Evolutionary conservation across 2,797 vertebrate genomes (phyloP), one percentile per base, ranked within the genome.

Genomic region (Mormyrops attenuatus): DNA sequence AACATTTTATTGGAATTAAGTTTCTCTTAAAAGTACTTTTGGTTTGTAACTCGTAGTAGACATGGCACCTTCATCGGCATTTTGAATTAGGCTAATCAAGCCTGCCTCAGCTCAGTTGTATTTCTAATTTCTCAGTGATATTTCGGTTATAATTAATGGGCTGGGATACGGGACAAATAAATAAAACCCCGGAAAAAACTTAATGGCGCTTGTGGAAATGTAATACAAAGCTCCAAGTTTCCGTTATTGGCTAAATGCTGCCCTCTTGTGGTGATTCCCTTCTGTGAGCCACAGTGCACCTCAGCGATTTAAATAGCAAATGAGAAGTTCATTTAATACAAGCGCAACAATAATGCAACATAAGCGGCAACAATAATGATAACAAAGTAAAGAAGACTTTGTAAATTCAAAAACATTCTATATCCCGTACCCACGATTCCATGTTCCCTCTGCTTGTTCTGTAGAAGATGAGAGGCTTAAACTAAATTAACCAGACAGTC

Each of bases 211-310:
- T 41, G n/a, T 26, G 41, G 3, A 2, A 84, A 9, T 50, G 22
- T 5, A 85, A 0, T 9, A 22, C 57, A 60, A 52, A 52, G 49
- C 17, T 50, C 41, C 22, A 30, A 38, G 44, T 38, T 41, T 47
- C 63, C 15, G n/a, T 50, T 69, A 52, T 17, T 86, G 57, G 55
- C 8, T 30, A 57, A 89, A 85, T 49, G 34, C 55, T 57, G 89
- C 60, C 89, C 89, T 52, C 89, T 84, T 8, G 89, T 85, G 89
- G 82, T 34, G 1, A 86, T 84, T 41, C 34, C 13, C 11, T 4
- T 44, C 3, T n/a, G 34, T 88, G 34, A 38, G 17, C 82, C 30
- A 22, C 88, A 20, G 30, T 55, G 88, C 30, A 55, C 30, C 41
- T 9, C 20, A 50, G 4, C 7, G 13, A 26, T 26, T 85, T n/a